Conservation (phyloP, 2,888 invertebrate species). For the Mythimna pallens region DNA sequence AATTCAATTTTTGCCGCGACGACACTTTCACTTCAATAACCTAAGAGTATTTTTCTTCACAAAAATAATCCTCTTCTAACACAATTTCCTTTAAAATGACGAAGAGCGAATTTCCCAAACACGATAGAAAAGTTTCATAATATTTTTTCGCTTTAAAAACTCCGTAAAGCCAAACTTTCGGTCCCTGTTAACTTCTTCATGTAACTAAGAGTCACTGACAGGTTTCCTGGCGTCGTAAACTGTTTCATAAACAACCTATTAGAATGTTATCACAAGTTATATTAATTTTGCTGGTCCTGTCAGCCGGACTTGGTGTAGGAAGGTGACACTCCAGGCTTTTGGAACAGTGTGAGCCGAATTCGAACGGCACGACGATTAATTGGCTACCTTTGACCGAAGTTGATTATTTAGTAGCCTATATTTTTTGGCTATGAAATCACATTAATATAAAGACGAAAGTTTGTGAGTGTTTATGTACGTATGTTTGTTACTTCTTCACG, state of each 20-base stretch:
- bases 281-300: constrained; percentile 53
- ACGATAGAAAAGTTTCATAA: constrained; percentile 28
- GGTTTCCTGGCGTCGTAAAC: constrained; percentile 32
- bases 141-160: constrained; percentile 38
- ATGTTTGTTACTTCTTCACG: too few relatives aligned
- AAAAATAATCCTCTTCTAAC: constrained; percentile 10
- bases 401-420: too few relatives aligned
- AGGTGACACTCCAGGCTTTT: constrained; percentile 12
- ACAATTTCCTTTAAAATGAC: constrained; percentile 31
- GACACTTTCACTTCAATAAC: background rate
- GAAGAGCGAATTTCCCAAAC: constrained; percentile 30
- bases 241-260: constrained; percentile 41
- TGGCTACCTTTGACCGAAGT: too few relatives aligned
- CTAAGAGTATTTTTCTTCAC: background rate
- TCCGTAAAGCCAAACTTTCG: constrained; percentile 28
- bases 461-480: too few relatives aligned
- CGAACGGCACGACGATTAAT: too few relatives aligned
- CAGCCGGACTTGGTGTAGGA: constrained; percentile 22
- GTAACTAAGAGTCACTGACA: constrained; percentile 37
- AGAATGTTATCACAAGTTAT: constrained; percentile 60
- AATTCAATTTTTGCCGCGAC: background rate
- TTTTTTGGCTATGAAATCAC: too few relatives aligned
- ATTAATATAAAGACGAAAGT: too few relatives aligned
- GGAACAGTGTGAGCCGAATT: background rate
- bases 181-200: constrained; percentile 32